These are phyloP conservation scores for Athalia cordata DNA, from an alignment of 2,888 invertebrate species.

Conservation along the genomic window DNA sequence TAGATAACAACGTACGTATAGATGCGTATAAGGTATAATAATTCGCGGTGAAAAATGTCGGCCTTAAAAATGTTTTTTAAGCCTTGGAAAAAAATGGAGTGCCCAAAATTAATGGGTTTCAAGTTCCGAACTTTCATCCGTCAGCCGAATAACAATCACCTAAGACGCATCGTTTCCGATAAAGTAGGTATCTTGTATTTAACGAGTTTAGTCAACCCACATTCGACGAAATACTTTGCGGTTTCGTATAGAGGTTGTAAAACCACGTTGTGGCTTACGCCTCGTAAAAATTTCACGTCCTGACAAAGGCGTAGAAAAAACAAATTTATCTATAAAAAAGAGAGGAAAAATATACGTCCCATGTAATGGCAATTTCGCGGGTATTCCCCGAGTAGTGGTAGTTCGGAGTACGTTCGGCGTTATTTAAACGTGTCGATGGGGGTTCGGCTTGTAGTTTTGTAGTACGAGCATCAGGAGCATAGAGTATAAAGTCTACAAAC, in stretches of 20 bases:
- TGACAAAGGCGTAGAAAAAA: constrained; percentile 3
- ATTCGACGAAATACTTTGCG: not conserved
- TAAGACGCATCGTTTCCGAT: not conserved
- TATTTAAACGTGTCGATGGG: too few species aligned
- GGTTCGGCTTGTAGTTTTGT: not conserved
- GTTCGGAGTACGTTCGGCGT: too few species aligned
- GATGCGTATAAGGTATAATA: too few species aligned
- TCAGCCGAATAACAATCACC: not conserved
- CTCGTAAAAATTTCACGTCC: constrained; percentile 8
- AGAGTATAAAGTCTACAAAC: not conserved
- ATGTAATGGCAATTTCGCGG: constrained; percentile 24
- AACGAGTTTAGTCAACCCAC: constrained; percentile 14
- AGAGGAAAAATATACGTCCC: not conserved
- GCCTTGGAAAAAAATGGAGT: not conserved
- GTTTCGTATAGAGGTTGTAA: not conserved
- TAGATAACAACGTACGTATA: not conserved
- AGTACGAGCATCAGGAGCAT: not conserved
- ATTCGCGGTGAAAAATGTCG: constrained; percentile 13
- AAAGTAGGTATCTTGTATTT: not conserved
- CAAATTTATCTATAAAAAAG: not conserved
- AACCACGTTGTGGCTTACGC: too few species aligned
- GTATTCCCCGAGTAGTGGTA: too few species aligned
- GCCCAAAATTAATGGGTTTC: constrained; percentile 3
- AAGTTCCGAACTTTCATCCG: not conserved
- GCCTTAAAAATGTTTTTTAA: constrained; percentile 3